A percentile compares a stretch with the other conserved stretches of the same genome.
phyloP scores from a whole-genome alignment of 2,888 invertebrate species.

The Cenopis cana region DNA sequence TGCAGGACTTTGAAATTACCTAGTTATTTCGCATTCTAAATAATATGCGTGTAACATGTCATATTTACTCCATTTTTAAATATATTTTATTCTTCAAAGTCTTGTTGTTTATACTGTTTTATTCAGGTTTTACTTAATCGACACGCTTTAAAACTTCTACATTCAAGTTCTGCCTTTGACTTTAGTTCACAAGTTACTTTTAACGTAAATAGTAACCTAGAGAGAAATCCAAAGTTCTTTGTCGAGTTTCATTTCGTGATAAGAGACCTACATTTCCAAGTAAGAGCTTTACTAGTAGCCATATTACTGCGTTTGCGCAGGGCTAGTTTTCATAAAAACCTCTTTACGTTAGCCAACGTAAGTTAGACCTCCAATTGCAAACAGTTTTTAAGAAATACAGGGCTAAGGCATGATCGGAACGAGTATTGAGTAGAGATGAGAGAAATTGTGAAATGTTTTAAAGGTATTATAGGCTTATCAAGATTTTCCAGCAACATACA shows the following conservation, averaged over 20 bases:
- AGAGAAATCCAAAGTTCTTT: not conserved
- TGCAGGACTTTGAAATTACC: no score
- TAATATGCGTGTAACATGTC: no score
- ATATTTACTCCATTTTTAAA: no score
- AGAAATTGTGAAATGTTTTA: not conserved
- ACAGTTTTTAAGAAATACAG: not conserved
- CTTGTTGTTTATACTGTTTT: no score
- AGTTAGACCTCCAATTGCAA: not conserved
- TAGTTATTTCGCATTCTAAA: no score
- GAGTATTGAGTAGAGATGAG: not conserved
- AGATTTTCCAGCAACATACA: not conserved
- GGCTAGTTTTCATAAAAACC: not conserved
- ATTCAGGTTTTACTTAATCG: no score
- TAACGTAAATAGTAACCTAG: not conserved
- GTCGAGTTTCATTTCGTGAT: slow-evolving; percentile 3
- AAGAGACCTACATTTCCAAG: slow-evolving; percentile 10
- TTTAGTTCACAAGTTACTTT: not conserved
- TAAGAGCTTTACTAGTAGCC: not conserved
- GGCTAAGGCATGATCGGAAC: not conserved
- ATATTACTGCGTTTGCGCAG: slow-evolving; percentile 20
- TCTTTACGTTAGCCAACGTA: not conserved
- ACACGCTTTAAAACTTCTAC: no score
- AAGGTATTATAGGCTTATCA: not conserved
- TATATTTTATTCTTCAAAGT: no score
- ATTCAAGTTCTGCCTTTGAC: no score